Base-by-base conservation (phyloP, 2,797 vertebrate genomes). In the Perdix hodgsoniae region DNA sequence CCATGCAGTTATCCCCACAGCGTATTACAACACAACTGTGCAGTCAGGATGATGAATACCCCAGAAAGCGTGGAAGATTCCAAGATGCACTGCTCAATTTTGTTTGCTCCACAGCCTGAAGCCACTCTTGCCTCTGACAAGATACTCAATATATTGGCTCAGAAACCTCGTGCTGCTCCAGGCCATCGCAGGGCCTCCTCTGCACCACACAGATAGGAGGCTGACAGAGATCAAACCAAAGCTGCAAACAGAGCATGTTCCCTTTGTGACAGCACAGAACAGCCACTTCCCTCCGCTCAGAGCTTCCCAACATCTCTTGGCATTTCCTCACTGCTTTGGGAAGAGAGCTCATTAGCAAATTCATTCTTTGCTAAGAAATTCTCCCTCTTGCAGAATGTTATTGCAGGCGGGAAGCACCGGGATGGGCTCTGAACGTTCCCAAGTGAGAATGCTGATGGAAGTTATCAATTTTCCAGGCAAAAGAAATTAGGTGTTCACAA, bases 81-180 rank as follows among this genome's bases (percentile, higher is more conserved):
- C 78, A 90, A 80, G 88, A 86, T 14, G 81, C 80, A 67, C 83
- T 88, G 94, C 91, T 95, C 95, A 93, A 97, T 95, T 95, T 89
- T 90, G 89, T 95, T 95, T 92, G 75, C 87, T 96, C 75, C 88
- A 79, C 91, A 0, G 87, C 94, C 92, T 0, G 6, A 59, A 91
- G 91, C 86, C 83, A 73, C 80, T 91, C 91, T 90, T 89, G 90
- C n/a, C 74, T 90, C 92, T 72, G 74, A 86, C 74, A 86, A 82
- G 77, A 90, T 76, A 84, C 90, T 80, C 57, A 64, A 86, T 89
- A 86, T 89, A 83, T 91, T 88, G 84, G 79, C 73, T 95, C 81
- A 63, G 77, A 90, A 95, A 42, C 59, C 65, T 71, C 9, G 0
- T n/a, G 27, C 75, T 93, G 78, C 90, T 94, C 77, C 76, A 60